phyloP scores from a whole-genome alignment of 2,888 invertebrate species.

The Drosophila heteroneura region DNA sequence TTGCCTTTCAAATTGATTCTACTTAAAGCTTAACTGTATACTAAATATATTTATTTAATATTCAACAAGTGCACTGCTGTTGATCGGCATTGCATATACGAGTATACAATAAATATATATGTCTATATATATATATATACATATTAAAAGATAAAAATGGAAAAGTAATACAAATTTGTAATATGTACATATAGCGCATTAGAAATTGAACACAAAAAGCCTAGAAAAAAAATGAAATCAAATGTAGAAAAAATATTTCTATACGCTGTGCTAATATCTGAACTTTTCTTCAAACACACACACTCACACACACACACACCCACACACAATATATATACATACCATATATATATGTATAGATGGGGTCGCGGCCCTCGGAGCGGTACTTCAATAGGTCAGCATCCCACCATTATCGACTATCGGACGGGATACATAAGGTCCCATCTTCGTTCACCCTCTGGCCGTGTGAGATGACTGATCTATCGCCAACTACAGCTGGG shows the following conservation, averaged over 20 bases:
- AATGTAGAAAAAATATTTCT: constrained; percentile 26
- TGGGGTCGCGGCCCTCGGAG: constrained; percentile 91
- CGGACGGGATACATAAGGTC: constrained; percentile 92
- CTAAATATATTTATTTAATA: background rate
- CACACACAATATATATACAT: constrained; percentile 15
- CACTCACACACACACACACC: constrained; percentile 14
- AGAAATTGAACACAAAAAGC: constrained; percentile 57
- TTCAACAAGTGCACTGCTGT: background rate
- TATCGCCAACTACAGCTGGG: constrained; percentile 84
- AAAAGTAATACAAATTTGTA: constrained; percentile 35
- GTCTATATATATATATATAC: background rate
- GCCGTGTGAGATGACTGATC: constrained; percentile 95
- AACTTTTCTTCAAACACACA: constrained; percentile 41
- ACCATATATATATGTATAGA: constrained; percentile 85
- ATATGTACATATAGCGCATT: constrained; percentile 56
- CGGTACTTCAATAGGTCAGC: constrained; percentile 85
- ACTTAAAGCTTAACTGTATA: background rate
- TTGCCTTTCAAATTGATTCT: background rate
- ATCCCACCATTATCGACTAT: constrained; percentile 86
- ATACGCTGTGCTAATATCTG: constrained; percentile 32
- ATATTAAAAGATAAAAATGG: constrained; percentile 23
- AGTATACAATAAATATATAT: constrained; percentile 3
- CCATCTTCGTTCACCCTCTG: constrained; percentile 95
- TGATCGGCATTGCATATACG: constrained; percentile 39
- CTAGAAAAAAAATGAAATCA: constrained; percentile 49